Conservation (phyloP, 2,797 vertebrate genomes). For the Leptodactylus fallax region DNA sequence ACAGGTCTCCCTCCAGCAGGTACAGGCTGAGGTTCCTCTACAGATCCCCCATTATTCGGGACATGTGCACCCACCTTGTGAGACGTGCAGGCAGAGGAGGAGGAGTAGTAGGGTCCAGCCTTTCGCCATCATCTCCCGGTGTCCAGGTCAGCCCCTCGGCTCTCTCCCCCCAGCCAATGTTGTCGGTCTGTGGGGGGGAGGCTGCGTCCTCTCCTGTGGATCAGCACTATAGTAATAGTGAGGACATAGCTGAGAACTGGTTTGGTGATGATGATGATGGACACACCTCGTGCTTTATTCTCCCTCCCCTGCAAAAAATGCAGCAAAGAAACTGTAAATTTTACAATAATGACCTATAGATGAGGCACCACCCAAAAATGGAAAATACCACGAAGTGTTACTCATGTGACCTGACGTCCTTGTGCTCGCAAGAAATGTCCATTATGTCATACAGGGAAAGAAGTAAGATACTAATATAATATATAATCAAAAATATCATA, state of each 20-base stretch:
- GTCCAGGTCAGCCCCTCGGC: neutral
- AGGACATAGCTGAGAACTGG: conserved; percentile 53
- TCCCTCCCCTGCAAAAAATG: conserved; percentile 19
- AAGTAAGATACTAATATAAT: too few relatives aligned
- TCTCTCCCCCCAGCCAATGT: conserved; percentile 40
- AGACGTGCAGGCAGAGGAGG: conserved; percentile 12
- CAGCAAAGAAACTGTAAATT: neutral
- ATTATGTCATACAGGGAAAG: neutral
- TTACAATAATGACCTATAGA: conserved; percentile 9
- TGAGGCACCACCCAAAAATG: neutral
- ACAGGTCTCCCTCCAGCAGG: neutral
- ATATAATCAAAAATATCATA: too few relatives aligned
- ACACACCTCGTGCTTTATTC: conserved; percentile 31
- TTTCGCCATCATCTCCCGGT: conserved; percentile 11
- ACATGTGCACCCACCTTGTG: conserved; percentile 9
- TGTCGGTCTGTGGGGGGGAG: conserved; percentile 24
- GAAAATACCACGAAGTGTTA: neutral
- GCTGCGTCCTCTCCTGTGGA: neutral
- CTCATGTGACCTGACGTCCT: neutral
- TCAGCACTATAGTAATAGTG: neutral
- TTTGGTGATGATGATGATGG: conserved; percentile 26
- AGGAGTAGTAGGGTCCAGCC: conserved; percentile 9
- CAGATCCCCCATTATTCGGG: too few relatives aligned
- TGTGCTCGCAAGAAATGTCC: neutral
- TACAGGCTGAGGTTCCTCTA: neutral